Evolutionary conservation across 2,888 invertebrate species (phyloP).

Genomic region (Noctua janthe): DNA sequence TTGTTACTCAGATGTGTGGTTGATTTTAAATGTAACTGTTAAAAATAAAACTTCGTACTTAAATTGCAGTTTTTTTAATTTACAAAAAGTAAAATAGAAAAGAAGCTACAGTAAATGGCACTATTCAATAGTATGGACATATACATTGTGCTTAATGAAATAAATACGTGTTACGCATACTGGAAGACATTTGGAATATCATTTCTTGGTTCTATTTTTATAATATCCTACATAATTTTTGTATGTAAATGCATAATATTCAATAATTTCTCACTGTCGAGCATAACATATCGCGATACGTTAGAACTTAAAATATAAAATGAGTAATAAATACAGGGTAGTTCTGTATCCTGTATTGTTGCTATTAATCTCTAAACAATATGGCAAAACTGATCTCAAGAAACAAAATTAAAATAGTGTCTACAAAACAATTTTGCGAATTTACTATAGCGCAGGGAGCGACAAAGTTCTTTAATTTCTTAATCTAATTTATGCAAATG

Average conservation of each 20-base stretch:
- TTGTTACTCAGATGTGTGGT: conserved; percentile 76
- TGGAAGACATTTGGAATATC: conserved; percentile 58
- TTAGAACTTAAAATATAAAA: conserved; percentile 6
- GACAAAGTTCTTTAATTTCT: conserved; percentile 1
- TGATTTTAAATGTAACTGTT: conserved; percentile 84
- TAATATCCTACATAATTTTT: not conserved
- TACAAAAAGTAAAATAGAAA: conserved; percentile 36
- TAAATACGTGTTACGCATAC: conserved; percentile 28
- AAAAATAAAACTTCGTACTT: conserved; percentile 81
- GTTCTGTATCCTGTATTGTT: not conserved
- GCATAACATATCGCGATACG: conserved; percentile 15
- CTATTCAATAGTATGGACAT: conserved; percentile 24
- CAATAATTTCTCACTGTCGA: conserved; percentile 3
- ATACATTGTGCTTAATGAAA: conserved; percentile 22
- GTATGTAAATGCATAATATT: conserved; percentile 33
- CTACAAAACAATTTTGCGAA: not conserved
- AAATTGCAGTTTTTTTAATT: conserved; percentile 53
- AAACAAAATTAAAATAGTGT: not conserved
- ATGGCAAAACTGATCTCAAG: conserved; percentile 14
- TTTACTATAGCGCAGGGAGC: not conserved
- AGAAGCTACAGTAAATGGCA: conserved; percentile 44
- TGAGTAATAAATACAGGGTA: not conserved
- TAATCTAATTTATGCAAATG: not conserved
- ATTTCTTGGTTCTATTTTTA: conserved; percentile 26
- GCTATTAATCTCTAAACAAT: conserved; percentile 7